Conservation (phyloP, 2,113 vertebrate genomes). For the Centrocercus urophasianus region DNA sequence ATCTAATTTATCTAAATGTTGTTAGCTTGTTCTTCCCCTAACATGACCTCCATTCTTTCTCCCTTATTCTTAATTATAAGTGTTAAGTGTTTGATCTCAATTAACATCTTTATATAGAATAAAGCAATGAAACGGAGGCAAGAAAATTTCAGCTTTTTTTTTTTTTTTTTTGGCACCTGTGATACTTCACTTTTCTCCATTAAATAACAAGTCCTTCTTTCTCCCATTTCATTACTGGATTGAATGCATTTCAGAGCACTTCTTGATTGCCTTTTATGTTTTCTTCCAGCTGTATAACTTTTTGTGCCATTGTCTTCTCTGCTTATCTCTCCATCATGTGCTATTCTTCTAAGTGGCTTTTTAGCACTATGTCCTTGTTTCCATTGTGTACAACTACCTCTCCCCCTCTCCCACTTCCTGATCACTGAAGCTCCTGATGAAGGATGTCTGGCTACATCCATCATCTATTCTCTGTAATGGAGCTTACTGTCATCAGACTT, state of each 20-base stretch:
- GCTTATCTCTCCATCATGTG: background rate
- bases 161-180: background rate
- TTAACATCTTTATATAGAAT: background rate
- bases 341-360: background rate
- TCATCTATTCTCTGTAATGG: background rate
- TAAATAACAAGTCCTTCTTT: background rate
- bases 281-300: background rate
- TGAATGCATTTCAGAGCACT: background rate
- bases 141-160: background rate
- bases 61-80: background rate
- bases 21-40: background rate
- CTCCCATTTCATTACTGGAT: background rate
- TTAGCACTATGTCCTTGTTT: background rate
- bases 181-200: background rate
- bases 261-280: slow-evolving; percentile 48
- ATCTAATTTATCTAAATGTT: background rate
- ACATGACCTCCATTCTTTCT: background rate
- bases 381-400: background rate
- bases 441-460: background rate
- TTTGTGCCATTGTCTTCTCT: background rate
- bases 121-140: background rate
- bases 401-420: background rate
- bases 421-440: background rate
- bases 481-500: background rate
- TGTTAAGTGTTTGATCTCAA: background rate